phyloP scores from a whole-genome alignment of 2,888 invertebrate species.

The Rosalia funebris region DNA sequence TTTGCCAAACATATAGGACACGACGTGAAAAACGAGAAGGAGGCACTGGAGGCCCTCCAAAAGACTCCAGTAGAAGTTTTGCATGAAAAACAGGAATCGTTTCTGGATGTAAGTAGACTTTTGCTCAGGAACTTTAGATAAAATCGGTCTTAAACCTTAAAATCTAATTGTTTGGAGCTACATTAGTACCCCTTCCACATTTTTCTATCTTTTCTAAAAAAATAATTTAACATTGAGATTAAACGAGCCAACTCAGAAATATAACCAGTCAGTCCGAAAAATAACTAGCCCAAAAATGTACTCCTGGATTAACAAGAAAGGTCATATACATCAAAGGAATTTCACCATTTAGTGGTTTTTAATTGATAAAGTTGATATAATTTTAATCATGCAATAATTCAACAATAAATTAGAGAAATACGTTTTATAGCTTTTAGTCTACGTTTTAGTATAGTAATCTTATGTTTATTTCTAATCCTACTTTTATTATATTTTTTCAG shows the following conservation, averaged over 20 bases:
- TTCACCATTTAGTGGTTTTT: neutral
- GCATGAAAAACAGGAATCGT: constrained; percentile 37
- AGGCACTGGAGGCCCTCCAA: constrained; percentile 43
- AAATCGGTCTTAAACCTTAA: too few species aligned
- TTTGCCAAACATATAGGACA: constrained; percentile 40
- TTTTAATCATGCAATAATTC: too few species aligned
- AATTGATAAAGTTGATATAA: neutral
- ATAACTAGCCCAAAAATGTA: neutral
- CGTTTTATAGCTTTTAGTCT: neutral
- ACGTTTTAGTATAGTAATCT: neutral
- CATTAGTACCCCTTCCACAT: too few species aligned
- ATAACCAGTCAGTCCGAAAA: neutral
- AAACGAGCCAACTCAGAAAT: too few species aligned
- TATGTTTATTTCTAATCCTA: neutral
- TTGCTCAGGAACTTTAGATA: too few species aligned
- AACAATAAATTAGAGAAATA: too few species aligned
- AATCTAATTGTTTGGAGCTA: too few species aligned
- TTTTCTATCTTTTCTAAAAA: too few species aligned
- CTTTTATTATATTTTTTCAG: neutral
- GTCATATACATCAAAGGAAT: neutral
- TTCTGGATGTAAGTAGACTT: constrained; percentile 40
- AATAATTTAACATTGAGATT: too few species aligned
- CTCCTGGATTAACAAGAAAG: neutral
- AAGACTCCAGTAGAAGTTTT: constrained; percentile 36
- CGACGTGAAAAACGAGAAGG: constrained; percentile 43